Conservation (phyloP, 1,140 invertebrate genomes). For the Drosophila ercepeae region DNA sequence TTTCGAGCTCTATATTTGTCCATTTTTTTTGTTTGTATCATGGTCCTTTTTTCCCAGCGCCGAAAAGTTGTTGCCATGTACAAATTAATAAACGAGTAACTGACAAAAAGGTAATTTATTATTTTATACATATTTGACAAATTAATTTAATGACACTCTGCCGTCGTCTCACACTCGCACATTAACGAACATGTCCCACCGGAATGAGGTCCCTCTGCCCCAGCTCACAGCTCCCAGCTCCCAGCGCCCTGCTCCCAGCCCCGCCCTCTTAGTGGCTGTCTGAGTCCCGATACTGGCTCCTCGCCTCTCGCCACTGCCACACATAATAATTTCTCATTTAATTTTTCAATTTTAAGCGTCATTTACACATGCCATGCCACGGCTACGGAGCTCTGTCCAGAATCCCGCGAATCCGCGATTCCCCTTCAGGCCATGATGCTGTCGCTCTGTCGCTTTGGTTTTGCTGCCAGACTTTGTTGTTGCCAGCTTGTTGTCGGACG, state of each 20-base stretch:
- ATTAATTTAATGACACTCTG: slow-evolving; percentile 78
- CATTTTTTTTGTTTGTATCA: slow-evolving; percentile 1
- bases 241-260: not conserved
- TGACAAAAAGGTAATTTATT: slow-evolving; percentile 83
- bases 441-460: slow-evolving; percentile 22
- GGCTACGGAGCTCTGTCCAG: slow-evolving; percentile 66
- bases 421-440: slow-evolving; percentile 31
- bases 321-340: slow-evolving; percentile 83
- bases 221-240: too few species aligned
- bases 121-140: slow-evolving; percentile 83
- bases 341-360: slow-evolving; percentile 83
- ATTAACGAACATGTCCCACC: slow-evolving; percentile 37
- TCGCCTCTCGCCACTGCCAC: slow-evolving; percentile 47
- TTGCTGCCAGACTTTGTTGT: slow-evolving; percentile 15
- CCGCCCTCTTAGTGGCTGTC: slow-evolving; percentile 1
- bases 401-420: slow-evolving; percentile 20
- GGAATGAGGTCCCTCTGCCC: slow-evolving; percentile 20
- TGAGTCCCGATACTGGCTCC: slow-evolving; percentile 8
- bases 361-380: slow-evolving; percentile 78
- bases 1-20: slow-evolving; percentile 29
- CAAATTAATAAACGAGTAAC: slow-evolving; percentile 82
- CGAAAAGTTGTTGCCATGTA: slow-evolving; percentile 79
- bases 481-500: slow-evolving; percentile 34
- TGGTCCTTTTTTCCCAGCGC: slow-evolving; percentile 54
- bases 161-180: slow-evolving; percentile 42